A percentile compares a stretch with the other conserved stretches of the same genome.
Conservation (phyloP, 2,888 invertebrate species). For the Acronicta alni region DNA sequence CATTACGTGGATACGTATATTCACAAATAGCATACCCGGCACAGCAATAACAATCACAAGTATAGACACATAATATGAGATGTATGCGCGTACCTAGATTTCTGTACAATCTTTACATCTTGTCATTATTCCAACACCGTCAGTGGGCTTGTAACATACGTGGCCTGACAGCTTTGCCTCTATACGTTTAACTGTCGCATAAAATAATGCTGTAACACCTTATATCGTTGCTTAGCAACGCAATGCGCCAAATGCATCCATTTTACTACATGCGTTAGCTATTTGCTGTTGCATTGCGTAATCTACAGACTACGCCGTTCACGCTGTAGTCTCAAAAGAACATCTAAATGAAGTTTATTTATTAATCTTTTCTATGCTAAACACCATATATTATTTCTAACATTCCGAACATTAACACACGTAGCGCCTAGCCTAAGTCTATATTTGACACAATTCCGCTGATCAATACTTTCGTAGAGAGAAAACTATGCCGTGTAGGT, state of each 20-base stretch:
- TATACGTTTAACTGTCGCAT: conserved; percentile 30
- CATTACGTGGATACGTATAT: conserved; percentile 22
- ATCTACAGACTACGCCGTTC: conserved; percentile 31
- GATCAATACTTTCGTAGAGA: conserved; percentile 70
- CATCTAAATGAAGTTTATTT: conserved; percentile 12
- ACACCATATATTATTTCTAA: conserved; percentile 6
- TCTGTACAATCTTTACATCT: conserved; percentile 18
- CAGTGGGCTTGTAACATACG: conserved; percentile 6
- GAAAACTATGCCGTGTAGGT: conserved; percentile 33
- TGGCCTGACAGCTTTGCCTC: conserved; percentile 6
- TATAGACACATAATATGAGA: conserved; percentile 18
- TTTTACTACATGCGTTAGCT: conserved; percentile 59
- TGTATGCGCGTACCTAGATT: conserved; percentile 3
- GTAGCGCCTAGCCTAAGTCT: conserved; percentile 34
- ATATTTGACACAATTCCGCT: conserved; percentile 58
- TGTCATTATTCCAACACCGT: neutral
- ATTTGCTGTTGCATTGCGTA: conserved; percentile 58
- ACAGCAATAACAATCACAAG: conserved; percentile 30
- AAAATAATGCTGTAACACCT: conserved; percentile 37
- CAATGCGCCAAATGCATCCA: conserved; percentile 80
- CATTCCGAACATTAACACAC: conserved; percentile 20
- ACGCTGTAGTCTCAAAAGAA: conserved; percentile 12
- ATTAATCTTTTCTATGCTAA: conserved; percentile 16
- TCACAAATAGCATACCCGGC: conserved; percentile 32
- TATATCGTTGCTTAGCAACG: conserved; percentile 80